Evolutionary conservation across 2,888 invertebrate species (phyloP).

Genomic region (Spatulosminthurus flaviceps): DNA sequence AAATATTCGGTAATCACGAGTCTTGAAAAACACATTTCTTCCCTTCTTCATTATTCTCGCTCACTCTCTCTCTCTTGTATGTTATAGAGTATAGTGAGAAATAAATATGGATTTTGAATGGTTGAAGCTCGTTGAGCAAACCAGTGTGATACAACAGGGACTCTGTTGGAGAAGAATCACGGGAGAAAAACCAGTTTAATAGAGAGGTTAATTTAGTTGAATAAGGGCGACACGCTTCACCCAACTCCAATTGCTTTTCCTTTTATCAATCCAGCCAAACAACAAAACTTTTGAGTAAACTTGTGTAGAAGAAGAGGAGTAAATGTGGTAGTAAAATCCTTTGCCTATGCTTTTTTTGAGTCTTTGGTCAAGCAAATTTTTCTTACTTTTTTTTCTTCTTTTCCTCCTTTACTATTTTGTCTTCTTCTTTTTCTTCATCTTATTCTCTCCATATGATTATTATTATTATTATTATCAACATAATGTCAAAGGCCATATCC

Average conservation of each 20-base stretch:
- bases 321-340: too few relatives aligned
- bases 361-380: too few relatives aligned
- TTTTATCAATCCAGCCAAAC: slow-evolving; percentile 15
- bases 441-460: slow-evolving; percentile 30
- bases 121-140: slow-evolving; percentile 21
- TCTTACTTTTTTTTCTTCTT: too few relatives aligned
- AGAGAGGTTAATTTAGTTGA: slow-evolving; percentile 39
- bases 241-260: slow-evolving; percentile 32
- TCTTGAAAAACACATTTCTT: slow-evolving; percentile 2
- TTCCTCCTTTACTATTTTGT: too few relatives aligned
- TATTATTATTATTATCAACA: slow-evolving; percentile 14
- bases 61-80: too few relatives aligned
- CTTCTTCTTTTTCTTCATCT: too few relatives aligned
- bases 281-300: background rate
- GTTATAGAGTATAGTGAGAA: background rate
- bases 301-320: too few relatives aligned
- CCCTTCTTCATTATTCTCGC: too few relatives aligned
- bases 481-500: background rate
- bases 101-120: slow-evolving; percentile 20
- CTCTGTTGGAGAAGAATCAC: background rate
- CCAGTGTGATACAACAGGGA: too few relatives aligned
- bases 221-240: slow-evolving; percentile 29
- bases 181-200: slow-evolving; percentile 33
- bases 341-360: too few relatives aligned
- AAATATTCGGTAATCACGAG: slow-evolving; percentile 30